Evolutionary conservation across 2,113 vertebrate genomes (phyloP), one percentile per base, ranked within the genome.

Genomic region (Silurus asotus): DNA sequence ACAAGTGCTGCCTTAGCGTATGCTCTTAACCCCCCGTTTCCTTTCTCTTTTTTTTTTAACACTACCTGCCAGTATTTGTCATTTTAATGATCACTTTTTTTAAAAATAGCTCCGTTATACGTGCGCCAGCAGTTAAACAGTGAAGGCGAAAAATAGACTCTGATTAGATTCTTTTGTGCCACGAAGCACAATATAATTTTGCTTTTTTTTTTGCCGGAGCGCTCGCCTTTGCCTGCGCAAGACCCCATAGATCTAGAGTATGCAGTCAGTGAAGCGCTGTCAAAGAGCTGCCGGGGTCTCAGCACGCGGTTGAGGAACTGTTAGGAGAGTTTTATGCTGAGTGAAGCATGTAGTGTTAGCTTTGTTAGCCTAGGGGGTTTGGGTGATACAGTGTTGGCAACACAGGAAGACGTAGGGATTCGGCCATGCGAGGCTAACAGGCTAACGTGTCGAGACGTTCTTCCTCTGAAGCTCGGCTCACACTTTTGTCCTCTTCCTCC

Each of bases 361-460:
- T 65, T 56, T 13, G n/a, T 78, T 55, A 67, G 74, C 14, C 37
- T 75, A 79, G 51, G 45, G 53, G 19, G 70, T 62, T 37, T 9
- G 70, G 59, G 85, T 77, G 67, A 65, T 64, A 13, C 45, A 23
- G 70, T 64, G 79, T 83, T 79, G 82, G 78, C 20, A 76, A 49
- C 70, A 28, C 8, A 8, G 84, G 82, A 86, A 49, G 45, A 78
- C 9, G 25, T 20, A 11, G 13, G 20, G 48, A 48, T 17, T 37
- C 55, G 25, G 53, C 61, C 51, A 76, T 56, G 58, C 55, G 25
- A 55, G 58, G 70, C 69, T 51, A 76, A 58, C 78, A 78, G 56
- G 69, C 78, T 85, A 82, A 62, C 77, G 9, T 45, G 17, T 84
- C 69, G 88, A 87, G 83, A 83, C 86, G 83, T 25, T 23, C n/a